Evolutionary conservation across 2,797 vertebrate species (phyloP).

Genomic region (Tragelaphus eurycerus): DNA sequence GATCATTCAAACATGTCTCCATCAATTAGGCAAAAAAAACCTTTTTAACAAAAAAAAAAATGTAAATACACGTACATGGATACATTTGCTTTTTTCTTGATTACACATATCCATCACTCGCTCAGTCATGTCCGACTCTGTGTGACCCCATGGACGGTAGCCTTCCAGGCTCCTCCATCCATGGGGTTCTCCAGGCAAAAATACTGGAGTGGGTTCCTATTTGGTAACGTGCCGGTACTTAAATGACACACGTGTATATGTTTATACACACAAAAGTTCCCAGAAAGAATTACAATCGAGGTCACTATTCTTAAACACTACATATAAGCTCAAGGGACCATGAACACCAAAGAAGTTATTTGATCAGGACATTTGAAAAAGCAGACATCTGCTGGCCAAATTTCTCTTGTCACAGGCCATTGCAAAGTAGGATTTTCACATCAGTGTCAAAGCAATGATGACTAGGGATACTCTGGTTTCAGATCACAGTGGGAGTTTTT

Average conservation of each 20-base stretch:
- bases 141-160: fast-evolving
- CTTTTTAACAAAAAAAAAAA: not conserved
- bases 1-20: not conserved
- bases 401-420: not conserved
- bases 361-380: not conserved
- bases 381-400: not conserved
- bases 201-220: not conserved
- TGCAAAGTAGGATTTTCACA: not conserved
- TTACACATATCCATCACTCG: not conserved
- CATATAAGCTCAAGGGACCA: fast-evolving
- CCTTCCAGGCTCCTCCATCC: not conserved
- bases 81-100: not conserved
- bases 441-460: not conserved
- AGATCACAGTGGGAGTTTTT: not conserved
- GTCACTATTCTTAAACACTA: not conserved
- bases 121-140: not conserved
- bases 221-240: not conserved
- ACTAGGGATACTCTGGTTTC: fast-evolving
- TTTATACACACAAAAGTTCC: fast-evolving
- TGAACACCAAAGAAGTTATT: not conserved
- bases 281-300: not conserved
- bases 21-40: not conserved
- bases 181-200: not conserved
- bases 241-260: fast-evolving
- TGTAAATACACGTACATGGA: not conserved